A percentile compares a stretch with the other conserved stretches of the same genome.
Evolutionary conservation across 2,797 vertebrate genomes (phyloP).

Genomic region (Clarias platycephalus): DNA sequence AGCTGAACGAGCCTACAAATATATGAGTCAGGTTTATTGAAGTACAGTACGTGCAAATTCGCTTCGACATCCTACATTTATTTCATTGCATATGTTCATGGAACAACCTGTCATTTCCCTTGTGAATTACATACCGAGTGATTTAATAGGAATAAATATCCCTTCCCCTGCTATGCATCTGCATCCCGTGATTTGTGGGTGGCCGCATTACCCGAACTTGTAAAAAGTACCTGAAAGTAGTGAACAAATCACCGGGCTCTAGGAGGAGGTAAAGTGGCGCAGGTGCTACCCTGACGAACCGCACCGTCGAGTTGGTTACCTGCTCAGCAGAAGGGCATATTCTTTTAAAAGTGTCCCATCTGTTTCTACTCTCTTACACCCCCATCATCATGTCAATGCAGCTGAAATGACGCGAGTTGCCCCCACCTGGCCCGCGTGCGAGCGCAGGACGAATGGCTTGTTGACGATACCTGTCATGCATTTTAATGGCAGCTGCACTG

Average conservation of each 20-base stretch:
- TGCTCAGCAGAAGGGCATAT: conserved; percentile 38
- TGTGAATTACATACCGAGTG: background rate
- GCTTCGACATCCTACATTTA: conserved; percentile 17
- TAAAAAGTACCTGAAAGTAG: conserved; percentile 27
- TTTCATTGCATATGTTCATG: conserved; percentile 29
- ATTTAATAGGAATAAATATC: conserved; percentile 33
- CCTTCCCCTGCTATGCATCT: conserved; percentile 15
- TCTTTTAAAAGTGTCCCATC: conserved; percentile 42
- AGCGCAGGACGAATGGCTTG: conserved; percentile 44
- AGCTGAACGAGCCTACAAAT: conserved; percentile 4
- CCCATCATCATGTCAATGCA: conserved; percentile 45
- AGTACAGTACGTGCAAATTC: conserved; percentile 8
- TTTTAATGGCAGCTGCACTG: conserved; percentile 59
- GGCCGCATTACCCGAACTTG: conserved; percentile 25
- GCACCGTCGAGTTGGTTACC: conserved; percentile 11
- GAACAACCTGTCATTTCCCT: conserved; percentile 14
- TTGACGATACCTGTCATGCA: conserved; percentile 63
- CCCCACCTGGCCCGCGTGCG: conserved; percentile 17
- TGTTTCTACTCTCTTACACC: conserved; percentile 40
- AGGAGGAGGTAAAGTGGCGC: conserved; percentile 7
- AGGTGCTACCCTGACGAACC: conserved; percentile 22
- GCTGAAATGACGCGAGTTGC: conserved; percentile 50
- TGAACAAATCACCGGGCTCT: conserved; percentile 26
- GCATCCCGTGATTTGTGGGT: conserved; percentile 30
- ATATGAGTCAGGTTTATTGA: conserved; percentile 19